Base-by-base conservation (phyloP, 2,888 invertebrate species). In the Nowickia ferox region DNA sequence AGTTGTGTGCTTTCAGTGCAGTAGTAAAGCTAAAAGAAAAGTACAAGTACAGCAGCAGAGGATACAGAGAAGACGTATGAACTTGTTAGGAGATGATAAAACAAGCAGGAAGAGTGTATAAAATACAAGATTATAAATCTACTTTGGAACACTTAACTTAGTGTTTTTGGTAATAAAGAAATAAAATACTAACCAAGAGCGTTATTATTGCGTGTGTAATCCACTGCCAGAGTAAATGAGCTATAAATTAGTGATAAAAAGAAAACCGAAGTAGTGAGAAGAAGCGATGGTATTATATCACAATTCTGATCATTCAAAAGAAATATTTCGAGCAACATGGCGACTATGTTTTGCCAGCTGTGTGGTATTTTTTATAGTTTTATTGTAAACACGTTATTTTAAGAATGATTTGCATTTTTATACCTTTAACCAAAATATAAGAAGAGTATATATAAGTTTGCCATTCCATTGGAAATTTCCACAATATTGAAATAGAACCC, bases 51-150 rank as follows among this genome's bases (percentile, higher is more conserved):
- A 71, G 42, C 68, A 72, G 55, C 63, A 65, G 71, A 42, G 8
- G 19, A 42, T 44, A 57, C 0, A 63, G 63, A 61, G 46, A 72
- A 59, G 57, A 84, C 59, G 69, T 79, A 79, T 71, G 69, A 75
- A 84, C 75, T 80, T 79, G 63, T 69, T 65, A 55, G 40, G 40
- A 80, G 48, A 75, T 55, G 61, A 55, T 74, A 72, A 78, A 72
- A 83, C 46, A 63, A 69, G 38, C 46, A 69, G 40, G 48, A 75
- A 65, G 46, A 84, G 75, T 80, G 79, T 84, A 69, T 69, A 76
- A 63, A 65, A 71, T 65, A 65, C 44, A 71, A 80, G 75, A 57
- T 76, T 55, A 57, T 80, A 84, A 75, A 84, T 84, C 75, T 84
- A 75, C 66, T 84, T 63, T 63, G 63, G 65, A 71, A 71, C 65